Evolutionary conservation across 1,140 invertebrate genomes (phyloP), one percentile per base, ranked within the genome.

Genomic region (Drosophila suzukii): DNA sequence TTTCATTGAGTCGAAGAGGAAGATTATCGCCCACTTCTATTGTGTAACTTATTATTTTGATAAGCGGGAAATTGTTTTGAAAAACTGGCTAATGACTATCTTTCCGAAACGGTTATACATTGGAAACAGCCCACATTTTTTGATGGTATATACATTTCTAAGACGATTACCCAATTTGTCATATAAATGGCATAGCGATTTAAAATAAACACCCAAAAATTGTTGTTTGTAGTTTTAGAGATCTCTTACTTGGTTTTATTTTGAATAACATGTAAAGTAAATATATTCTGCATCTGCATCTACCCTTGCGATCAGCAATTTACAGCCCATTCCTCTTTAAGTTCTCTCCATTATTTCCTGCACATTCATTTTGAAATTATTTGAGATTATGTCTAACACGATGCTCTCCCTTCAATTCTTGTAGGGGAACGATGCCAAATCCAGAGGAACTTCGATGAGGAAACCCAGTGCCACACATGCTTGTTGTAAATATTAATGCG

Each of bases 401-500:
- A 11, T 44, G 20, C 46, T 68, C 15, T 20, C 4, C 0, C 54
- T 6, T 0, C 34, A 13, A 38, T 54, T 15, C 39, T 71, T 61
- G 13, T 47, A 73, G 70, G 38, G 72, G 53, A 53, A 61, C 27
- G 27, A 73, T 53, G 57, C 47, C 15, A 47, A 73, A 34, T 20
- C 47, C 56, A 24, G 34, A 39, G 13, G 30, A 60, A 47, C 54
- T 43, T 38, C 20, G 46, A 72, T 72, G 65, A 53, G 24, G 34
- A 60, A 60, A 59, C 15, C 47, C 8, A 60, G 30, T 73, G 51
- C 30, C 51, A 56, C 65, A 73, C 39, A 73, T 73, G 70, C 47
- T 41, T 51, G 47, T 32, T 60, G 47, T 72, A 47, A 73, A 73
- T 36, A 30, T 57, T 71, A 67, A 70, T 56, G 63, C 39, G 30